Evolutionary conservation across 2,113 vertebrate species (phyloP), one percentile per base, ranked within the genome.

Genomic region (Dasyornis broadbenti): DNA sequence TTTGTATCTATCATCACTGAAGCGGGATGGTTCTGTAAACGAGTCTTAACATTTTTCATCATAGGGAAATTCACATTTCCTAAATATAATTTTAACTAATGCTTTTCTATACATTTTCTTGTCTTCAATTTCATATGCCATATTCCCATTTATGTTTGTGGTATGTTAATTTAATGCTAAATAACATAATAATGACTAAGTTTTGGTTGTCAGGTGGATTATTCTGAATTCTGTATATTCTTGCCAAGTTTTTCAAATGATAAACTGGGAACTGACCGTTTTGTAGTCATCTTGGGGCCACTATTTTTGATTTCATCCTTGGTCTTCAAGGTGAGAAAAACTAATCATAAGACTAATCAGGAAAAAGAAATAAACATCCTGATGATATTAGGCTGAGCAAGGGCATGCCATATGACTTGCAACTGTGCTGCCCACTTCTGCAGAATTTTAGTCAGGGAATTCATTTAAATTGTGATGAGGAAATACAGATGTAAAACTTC

Each of bases 1-100:
- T 61, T 5, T 77, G 1, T 69, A 52, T 73, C 40, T 3, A 33
- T 9, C 11, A 7, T 12, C 15, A 24, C 3, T 39, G 35, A 59
- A 53, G 35, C 15, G 53, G 4, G 10, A 61, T 31, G 11, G 1
- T 22, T 70, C 10, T 56, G 15, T n/a, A 69, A 80, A 73, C 0
- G 0, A n/a, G 1, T 0, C 0, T 14, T 70, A 53, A 15, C 0
- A 13, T 50, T 75, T 91, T 82, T 59, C 23, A 64, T 47, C 7
- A 26, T 6, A 44, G 2, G 8, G 8, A 64, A 26, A 2, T 73
- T 21, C 7, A 21, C 7, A 5, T n/a, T 52, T 66, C 21, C 19
- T 27, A 54, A 82, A 35, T 22, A 63, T 5, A 0, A 13, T 10
- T 71, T 84, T 28, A 50, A 68, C 14, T 23, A 22, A 24, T 44